Conservation (phyloP, 2,113 vertebrate species). For the Myxocyprinus asiaticus region DNA sequence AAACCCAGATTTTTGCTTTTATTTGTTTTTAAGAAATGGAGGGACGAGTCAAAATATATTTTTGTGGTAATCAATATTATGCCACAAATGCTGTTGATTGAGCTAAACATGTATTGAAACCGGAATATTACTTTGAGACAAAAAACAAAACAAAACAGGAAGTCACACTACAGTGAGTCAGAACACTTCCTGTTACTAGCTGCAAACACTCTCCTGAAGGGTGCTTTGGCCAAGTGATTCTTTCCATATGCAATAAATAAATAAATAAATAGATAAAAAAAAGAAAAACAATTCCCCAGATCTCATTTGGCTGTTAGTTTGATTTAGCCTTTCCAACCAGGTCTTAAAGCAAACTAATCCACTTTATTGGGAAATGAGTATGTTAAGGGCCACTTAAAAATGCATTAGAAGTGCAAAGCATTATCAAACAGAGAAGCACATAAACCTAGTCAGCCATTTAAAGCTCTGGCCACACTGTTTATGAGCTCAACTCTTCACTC, state of each 20-base stretch:
- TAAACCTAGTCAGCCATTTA: constrained; percentile 82
- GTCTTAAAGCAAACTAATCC: constrained; percentile 54
- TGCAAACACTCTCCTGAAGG: neutral
- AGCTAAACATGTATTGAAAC: too few species aligned
- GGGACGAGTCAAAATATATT: too few species aligned
- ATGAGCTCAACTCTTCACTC: constrained; percentile 84
- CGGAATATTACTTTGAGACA: too few species aligned
- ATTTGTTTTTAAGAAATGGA: too few species aligned
- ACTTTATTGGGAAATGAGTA: constrained; percentile 65
- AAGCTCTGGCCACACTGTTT: constrained; percentile 79
- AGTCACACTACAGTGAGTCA: neutral
- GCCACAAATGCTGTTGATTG: too few species aligned
- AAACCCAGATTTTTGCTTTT: too few species aligned
- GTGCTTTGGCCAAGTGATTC: neutral
- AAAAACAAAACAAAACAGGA: neutral
- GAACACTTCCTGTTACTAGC: constrained; percentile 7
- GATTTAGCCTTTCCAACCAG: constrained; percentile 21
- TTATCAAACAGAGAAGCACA: constrained; percentile 70
- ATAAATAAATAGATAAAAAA: too few species aligned
- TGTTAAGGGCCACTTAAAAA: constrained; percentile 73
- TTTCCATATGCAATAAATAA: constrained; percentile 21
- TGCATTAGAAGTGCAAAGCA: constrained; percentile 70
- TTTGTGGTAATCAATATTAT: too few species aligned
- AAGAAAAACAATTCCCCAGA: too few species aligned
- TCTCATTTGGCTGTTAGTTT: constrained; percentile 6